These are phyloP conservation scores for Anastrepha obliqua DNA, from an alignment of 1,140 invertebrate species.

Conservation along the genomic window DNA sequence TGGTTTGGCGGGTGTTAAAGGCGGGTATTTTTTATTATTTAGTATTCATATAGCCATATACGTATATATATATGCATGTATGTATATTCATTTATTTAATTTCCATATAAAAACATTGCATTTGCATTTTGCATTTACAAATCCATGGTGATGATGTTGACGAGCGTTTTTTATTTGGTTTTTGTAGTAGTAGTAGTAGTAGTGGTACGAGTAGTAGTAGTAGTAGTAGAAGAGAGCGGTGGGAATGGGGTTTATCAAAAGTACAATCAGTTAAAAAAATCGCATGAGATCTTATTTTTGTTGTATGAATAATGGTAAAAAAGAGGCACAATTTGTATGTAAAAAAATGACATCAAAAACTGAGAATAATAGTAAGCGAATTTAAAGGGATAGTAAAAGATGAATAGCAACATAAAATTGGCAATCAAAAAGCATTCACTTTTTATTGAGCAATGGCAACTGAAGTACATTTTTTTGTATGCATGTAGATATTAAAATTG, in stretches of 20 bases:
- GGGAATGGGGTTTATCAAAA: constrained; percentile 60
- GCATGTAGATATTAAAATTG: neutral
- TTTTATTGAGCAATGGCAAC: neutral
- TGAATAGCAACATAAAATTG: constrained; percentile 13
- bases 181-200: constrained; percentile 53
- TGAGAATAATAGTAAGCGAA: constrained; percentile 21
- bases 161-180: constrained; percentile 61
- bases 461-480: neutral
- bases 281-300: constrained; percentile 63
- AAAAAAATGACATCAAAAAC: constrained; percentile 15
- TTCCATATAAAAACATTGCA: constrained; percentile 22
- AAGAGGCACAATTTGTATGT: constrained; percentile 26
- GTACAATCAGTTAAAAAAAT: constrained; percentile 67
- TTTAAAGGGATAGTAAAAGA: constrained; percentile 5
- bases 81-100: neutral
- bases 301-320: constrained; percentile 54
- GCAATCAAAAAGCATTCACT: constrained; percentile 24
- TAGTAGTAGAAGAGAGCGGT: constrained; percentile 53
- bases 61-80: constrained; percentile 1
- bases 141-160: constrained; percentile 60
- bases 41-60: constrained; percentile 28
- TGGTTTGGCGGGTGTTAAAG: constrained; percentile 47
- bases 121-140: constrained; percentile 56
- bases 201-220: constrained; percentile 26
- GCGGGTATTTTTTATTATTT: constrained; percentile 44